These are phyloP conservation scores for Drosophila erecta DNA, from an alignment of 1,140 invertebrate species.

Conservation along the genomic window DNA sequence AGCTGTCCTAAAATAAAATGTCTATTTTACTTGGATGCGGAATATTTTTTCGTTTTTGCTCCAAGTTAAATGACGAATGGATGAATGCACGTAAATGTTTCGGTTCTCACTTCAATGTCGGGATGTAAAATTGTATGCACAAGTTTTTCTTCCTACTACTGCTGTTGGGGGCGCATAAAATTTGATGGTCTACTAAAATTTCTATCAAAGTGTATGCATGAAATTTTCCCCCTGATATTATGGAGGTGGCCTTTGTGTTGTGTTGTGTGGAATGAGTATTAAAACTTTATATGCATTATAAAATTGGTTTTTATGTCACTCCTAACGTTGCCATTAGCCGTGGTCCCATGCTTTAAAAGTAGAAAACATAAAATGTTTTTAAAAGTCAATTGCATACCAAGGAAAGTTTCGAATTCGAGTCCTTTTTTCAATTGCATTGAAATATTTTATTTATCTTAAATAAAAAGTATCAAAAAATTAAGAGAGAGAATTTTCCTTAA, in stretches of 20 bases:
- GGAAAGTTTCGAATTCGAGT: conserved; percentile 51
- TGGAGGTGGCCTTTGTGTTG: conserved; percentile 9
- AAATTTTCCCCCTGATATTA: conserved; percentile 46
- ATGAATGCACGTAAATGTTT: not conserved
- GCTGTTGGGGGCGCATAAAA: conserved; percentile 59
- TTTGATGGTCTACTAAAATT: conserved; percentile 80
- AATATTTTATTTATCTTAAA: too few species aligned
- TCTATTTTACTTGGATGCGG: conserved; percentile 49
- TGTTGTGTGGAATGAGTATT: conserved; percentile 28
- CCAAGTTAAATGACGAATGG: conserved; percentile 7
- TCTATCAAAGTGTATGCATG: conserved; percentile 73
- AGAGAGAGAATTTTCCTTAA: too few species aligned
- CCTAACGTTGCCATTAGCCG: conserved; percentile 67
- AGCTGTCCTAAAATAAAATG: conserved; percentile 50
- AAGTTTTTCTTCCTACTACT: conserved; percentile 41
- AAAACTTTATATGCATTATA: conserved; percentile 82
- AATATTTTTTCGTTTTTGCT: conserved; percentile 3
- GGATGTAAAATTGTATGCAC: conserved; percentile 72
- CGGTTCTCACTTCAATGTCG: not conserved
- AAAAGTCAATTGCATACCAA: conserved; percentile 74
- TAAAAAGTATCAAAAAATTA: conserved; percentile 5
- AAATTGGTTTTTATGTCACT: conserved; percentile 80
- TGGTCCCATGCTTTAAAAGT: conserved; percentile 1
- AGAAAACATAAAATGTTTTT: conserved; percentile 60
- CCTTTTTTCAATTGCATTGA: conserved; percentile 33